Base-by-base conservation (phyloP, 2,113 vertebrate genomes). In the Amia ocellicauda region DNA sequence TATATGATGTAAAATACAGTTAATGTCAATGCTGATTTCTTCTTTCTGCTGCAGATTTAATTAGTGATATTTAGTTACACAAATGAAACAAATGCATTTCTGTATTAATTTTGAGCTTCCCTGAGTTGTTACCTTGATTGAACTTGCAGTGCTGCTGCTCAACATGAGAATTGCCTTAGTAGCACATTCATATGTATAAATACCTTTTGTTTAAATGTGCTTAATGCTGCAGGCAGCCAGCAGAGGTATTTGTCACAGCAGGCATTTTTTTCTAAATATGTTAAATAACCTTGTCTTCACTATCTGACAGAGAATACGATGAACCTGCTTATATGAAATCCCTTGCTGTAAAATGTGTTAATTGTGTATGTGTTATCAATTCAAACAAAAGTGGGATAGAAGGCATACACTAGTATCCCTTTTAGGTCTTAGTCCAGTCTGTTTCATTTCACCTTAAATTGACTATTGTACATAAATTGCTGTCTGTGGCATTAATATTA, bases 11-110 rank as follows among this genome's bases (percentile, higher is more conserved):
- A 11, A 36, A 36, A 11, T 36, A 36, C 11, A 36, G 31, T 36
- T 36, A 36, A 36, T 36, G 11, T 1, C 5, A 36, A 36, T 36
- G 5, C 5, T 36, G 31, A 11, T 36, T 36, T 36, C 31, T 36
- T 36, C 31, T 7, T 36, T 36, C 31, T 36, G 31, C 31, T 11
- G 11, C 31, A 36, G 8, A 17, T 24, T 8, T 56, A 56, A 56
- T 56, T 56, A 56, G 53, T 14, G n/a, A 26, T 56, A 29, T 28
- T 56, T 56, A 56, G 28, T 29, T 31, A n/a, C 27, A 29, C 24
- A 19, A 56, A 56, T 56, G 26, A 56, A 56, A 17, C 26, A n/a
- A n/a, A n/a, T 11, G 16, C n/a, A 14, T 56, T 56, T 56, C 27
- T 26, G 27, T 26, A 56, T 17, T 28, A 56, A 7, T 56, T 28